A percentile compares a stretch with the other conserved stretches of the same genome.
Evolutionary conservation across 2,113 vertebrate species (phyloP).

Genomic region (Sprattus sprattus): DNA sequence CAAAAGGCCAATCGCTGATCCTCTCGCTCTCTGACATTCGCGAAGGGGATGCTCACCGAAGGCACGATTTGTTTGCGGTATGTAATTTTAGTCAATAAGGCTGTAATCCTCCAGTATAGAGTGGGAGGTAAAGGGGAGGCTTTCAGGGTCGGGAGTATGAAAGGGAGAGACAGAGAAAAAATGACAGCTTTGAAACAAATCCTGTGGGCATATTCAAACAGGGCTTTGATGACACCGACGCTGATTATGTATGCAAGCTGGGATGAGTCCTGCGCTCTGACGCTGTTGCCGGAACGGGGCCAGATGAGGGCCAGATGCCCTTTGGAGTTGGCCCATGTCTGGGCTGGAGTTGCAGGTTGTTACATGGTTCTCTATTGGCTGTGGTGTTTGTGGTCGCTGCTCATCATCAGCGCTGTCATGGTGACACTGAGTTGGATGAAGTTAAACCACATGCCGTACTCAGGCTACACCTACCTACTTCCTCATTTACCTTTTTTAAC

Average conservation of each 20-base stretch:
- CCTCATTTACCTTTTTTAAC: not conserved
- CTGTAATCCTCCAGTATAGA: conserved; percentile 55
- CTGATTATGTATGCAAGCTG: conserved; percentile 43
- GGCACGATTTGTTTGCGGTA: conserved; percentile 7
- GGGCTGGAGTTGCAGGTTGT: not conserved
- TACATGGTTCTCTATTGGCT: not conserved
- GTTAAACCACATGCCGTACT: not conserved
- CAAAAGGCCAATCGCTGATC: not conserved
- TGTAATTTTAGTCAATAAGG: conserved; percentile 14
- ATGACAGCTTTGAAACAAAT: conserved; percentile 60
- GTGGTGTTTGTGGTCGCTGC: not conserved
- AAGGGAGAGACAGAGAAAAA: conserved; percentile 40
- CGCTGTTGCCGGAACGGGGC: not conserved
- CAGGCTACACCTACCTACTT: not conserved
- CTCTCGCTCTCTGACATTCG: not conserved
- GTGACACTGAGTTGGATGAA: not conserved
- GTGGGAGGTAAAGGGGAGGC: conserved; percentile 55
- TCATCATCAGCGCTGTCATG: not conserved
- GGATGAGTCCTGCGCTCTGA: conserved; percentile 32
- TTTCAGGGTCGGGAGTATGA: not conserved
- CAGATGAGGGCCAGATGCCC: not conserved
- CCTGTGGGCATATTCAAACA: conserved; percentile 54
- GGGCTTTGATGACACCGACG: conserved; percentile 51
- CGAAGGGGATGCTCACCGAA: not conserved
- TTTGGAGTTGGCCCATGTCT: not conserved